Percentiles rank a stretch among this genome's conserved stretches.
These are phyloP conservation scores for Rhineura floridana DNA, from an alignment of 2,113 vertebrate genomes.

Conservation along the genomic window DNA sequence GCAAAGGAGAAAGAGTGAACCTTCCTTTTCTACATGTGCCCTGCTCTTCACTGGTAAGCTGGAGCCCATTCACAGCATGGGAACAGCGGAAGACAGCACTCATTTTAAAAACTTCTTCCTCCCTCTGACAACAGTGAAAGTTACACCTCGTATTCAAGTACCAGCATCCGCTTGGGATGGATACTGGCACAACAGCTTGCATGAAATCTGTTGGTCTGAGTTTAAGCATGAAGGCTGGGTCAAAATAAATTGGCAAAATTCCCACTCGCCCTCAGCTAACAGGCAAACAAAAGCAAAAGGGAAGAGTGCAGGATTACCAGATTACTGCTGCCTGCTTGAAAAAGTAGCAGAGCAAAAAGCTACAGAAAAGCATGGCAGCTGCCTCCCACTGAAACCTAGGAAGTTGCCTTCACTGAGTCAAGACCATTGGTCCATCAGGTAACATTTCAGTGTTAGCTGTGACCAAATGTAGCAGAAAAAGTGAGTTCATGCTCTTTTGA, in stretches of 20 bases:
- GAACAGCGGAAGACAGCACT: no score
- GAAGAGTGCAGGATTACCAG: no score
- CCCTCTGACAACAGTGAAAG: no score
- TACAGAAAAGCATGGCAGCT: no score
- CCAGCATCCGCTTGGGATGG: not conserved
- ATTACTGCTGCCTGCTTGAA: no score
- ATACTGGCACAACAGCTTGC: not conserved
- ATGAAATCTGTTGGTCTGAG: not conserved
- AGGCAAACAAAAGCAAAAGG: not conserved
- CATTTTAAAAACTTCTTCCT: not conserved
- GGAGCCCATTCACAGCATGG: not conserved
- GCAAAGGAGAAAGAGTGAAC: not conserved
- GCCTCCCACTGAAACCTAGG: not conserved
- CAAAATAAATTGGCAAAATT: not conserved
- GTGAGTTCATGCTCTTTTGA: no score
- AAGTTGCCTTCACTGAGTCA: no score
- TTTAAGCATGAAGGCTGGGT: not conserved
- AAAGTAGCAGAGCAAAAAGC: no score
- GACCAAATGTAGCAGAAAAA: no score
- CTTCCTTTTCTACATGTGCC: no score
- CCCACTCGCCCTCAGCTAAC: not conserved
- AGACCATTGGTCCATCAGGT: no score
- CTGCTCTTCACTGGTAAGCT: not conserved
- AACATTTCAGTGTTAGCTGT: no score
- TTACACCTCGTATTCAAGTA: not conserved